Base-by-base conservation (phyloP, 1,140 invertebrate species). In the Euura lappo region DNA sequence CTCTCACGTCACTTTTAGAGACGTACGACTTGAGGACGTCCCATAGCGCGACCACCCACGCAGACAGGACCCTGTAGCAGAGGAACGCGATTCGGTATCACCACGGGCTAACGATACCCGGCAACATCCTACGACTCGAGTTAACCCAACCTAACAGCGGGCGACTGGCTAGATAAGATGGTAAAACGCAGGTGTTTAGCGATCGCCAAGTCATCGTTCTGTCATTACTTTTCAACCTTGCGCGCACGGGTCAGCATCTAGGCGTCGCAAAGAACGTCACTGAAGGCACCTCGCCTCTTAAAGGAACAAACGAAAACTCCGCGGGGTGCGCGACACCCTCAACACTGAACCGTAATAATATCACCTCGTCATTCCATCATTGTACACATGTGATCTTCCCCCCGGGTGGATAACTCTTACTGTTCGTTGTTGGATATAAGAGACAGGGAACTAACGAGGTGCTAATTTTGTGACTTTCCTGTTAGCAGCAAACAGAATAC, bases 151-250 rank as follows among this genome's bases (percentile, higher is more conserved):
- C 44, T 51, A 11, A 77, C 82, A 83, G 81, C 81, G 76, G 81
- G 28, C 28, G 28, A 28, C 78, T 75, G 28, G 78, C 78, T 77
- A 80, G 84, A 86, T 87, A 87, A 86, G 76, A 75, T 77, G 75
- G 3, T 6, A 6, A 60, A n/a, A n/a, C 77, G 85, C 85, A 86
- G 85, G 85, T 86, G 86, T 86, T 85, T 86, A 81, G 79, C 74
- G 65, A 51, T 65, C 76, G 65, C 84, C 79, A 1, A 87, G 86
- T 87, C 85, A 87, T 86, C 82, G 79, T 75, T 73, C 76, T 76
- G 83, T 87, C 86, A 87, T 87, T 86, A 87, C 81, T 86, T 84
- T 85, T 77, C 74, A 51, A 65, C 76, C 76, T 28, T 60, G 13
- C 13, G 8, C 51, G 10, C 13, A n/a, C 13, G 6, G 51, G 13